Base-by-base conservation (phyloP, 2,797 vertebrate genomes). In the Gymnoscopelus microlampas region DNA sequence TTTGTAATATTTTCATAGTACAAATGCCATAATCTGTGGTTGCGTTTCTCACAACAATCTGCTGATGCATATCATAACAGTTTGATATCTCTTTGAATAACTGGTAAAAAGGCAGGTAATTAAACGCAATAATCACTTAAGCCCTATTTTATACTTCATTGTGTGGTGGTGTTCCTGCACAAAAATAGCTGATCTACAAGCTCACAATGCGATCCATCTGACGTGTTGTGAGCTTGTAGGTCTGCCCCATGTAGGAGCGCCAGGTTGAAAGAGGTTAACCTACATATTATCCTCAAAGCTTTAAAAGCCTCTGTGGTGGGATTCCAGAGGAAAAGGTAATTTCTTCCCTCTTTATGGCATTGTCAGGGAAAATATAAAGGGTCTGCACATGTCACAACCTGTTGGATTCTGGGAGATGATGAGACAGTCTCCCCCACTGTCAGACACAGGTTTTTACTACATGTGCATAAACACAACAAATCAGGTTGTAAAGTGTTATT, bases 211-310 rank as follows among this genome's bases (percentile, higher is more conserved):
- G 8, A 39, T 39, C 39, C 39, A 10, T 8, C 2, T 10, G 39
- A 44, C 8, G 8, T 44, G 7, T 3, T 44, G 39, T 44, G 39
- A 44, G 39, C 39, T 35, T 35, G 32, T 35, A 44, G 39, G 39
- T 44, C 39, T 2, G 39, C 39, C 39, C 39, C 39, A 10, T 44
- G 2, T 44, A 44, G 39, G 39, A 44, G 39, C 1, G 39, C 39
- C 39, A 44, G 9, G 39, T 44, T 44, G 39, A 63, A 47, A 1
- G 26, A 68, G 56, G 70, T 76, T 78, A 70, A 85, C 70, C 74
- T 69, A 73, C 72, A 77, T 66, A 79, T 82, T 78, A 78, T 75
- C 68, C 4, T n/a, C 66, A 78, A 83, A 83, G 82, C 66, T 76
- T 68, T 54, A 80, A 78, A 87, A 78, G 64, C 63, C 63, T 72